Evolutionary conservation across 2,113 vertebrate genomes (phyloP).

Genomic region (Erpornis zantholeuca): DNA sequence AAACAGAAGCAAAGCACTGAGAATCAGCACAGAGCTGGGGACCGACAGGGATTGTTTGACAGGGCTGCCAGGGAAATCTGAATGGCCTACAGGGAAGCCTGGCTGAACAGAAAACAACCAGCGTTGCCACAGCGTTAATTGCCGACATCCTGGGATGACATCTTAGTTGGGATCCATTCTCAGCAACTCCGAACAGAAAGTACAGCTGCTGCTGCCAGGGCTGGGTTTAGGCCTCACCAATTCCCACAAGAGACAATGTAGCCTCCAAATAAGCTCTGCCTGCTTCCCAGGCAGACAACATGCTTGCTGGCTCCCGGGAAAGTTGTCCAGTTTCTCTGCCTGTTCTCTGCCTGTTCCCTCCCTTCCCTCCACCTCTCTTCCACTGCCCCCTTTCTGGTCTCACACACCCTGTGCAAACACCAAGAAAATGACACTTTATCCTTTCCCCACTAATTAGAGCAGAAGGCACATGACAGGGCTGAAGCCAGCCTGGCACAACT

Average conservation of each 20-base stretch:
- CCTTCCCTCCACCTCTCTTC: not conserved
- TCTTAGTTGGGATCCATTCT: constrained; percentile 53
- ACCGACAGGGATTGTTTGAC: constrained; percentile 15
- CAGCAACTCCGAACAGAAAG: constrained; percentile 41
- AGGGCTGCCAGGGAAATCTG: constrained; percentile 53
- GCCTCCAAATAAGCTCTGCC: constrained; percentile 30
- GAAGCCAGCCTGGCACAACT: not conserved
- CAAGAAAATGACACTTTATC: not conserved
- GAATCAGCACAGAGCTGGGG: constrained; percentile 18
- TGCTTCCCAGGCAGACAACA: not conserved
- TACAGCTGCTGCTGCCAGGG: constrained; percentile 56
- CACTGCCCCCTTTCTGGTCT: not conserved
- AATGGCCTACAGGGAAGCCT: constrained; percentile 62
- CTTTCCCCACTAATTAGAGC: not conserved
- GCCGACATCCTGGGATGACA: constrained; percentile 60
- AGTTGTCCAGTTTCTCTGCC: not conserved
- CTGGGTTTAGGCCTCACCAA: constrained; percentile 42
- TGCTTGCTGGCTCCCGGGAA: not conserved
- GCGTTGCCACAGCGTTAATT: constrained; percentile 31
- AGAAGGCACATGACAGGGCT: not conserved
- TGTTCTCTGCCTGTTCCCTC: not conserved
- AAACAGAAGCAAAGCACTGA: constrained; percentile 39
- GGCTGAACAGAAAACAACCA: constrained; percentile 32
- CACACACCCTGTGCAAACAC: not conserved
- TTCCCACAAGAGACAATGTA: constrained; percentile 50